Conservation (phyloP, 2,888 invertebrate species). For the Drosophila mayaguana region DNA sequence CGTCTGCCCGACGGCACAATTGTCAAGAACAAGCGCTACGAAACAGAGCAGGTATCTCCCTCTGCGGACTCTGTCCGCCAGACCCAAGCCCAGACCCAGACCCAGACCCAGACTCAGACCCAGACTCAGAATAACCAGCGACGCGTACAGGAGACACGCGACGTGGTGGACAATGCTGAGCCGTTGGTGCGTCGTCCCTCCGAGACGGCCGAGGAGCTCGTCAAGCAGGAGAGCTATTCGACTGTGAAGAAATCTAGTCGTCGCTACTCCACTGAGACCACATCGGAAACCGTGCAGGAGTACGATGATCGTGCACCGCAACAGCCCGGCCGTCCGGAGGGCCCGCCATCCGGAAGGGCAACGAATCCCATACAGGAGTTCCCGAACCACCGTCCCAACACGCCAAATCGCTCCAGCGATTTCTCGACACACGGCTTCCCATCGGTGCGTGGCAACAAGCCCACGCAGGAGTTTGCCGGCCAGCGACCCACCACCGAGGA, state of each 20-base stretch:
- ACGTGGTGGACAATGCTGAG: constrained; percentile 79
- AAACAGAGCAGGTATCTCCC: constrained; percentile 85
- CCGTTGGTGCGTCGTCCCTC: constrained; percentile 54
- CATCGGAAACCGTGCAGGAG: constrained; percentile 82
- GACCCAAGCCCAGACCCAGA: constrained; percentile 42
- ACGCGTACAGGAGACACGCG: constrained; percentile 59
- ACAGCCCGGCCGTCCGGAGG: not conserved
- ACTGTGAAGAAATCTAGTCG: constrained; percentile 82
- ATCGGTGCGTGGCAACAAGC: constrained; percentile 73
- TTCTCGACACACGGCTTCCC: constrained; percentile 82
- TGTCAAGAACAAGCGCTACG: constrained; percentile 89
- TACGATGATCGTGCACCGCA: constrained; percentile 57
- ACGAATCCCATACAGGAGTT: constrained; percentile 78
- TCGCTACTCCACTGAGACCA: constrained; percentile 82
- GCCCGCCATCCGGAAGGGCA: constrained; percentile 58
- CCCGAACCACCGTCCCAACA: constrained; percentile 61
- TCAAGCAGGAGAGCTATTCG: constrained; percentile 74
- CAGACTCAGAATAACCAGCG: constrained; percentile 35
- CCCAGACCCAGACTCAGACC: constrained; percentile 17
- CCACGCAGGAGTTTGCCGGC: constrained; percentile 71
- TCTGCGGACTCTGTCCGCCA: constrained; percentile 54
- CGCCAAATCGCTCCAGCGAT: constrained; percentile 50
- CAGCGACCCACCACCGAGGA: constrained; percentile 65
- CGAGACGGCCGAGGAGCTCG: constrained; percentile 52
- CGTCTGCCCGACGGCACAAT: constrained; percentile 89